Evolutionary conservation across 2,888 invertebrate genomes (phyloP).

Genomic region (Ornithoptera priamus): DNA sequence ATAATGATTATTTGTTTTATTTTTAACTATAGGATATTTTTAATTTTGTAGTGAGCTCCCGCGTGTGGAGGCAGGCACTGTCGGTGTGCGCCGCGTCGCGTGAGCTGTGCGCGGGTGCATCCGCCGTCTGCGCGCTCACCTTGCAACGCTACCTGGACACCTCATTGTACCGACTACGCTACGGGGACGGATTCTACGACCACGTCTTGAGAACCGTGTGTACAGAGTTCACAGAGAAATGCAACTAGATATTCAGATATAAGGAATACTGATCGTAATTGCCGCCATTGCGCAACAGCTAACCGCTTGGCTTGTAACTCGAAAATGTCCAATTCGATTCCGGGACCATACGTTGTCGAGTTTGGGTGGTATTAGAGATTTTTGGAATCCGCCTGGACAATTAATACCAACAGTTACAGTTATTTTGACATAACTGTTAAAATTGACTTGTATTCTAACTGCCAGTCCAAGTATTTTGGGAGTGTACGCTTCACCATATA

Average conservation of each 20-base stretch:
- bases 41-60: slow-evolving; percentile 64
- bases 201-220: slow-evolving; percentile 47
- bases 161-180: slow-evolving; percentile 49
- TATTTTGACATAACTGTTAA: too few relatives aligned
- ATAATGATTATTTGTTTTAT: too few relatives aligned
- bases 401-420: too few relatives aligned
- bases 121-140: slow-evolving; percentile 40
- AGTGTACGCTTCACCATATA: too few relatives aligned
- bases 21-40: not conserved
- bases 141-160: slow-evolving; percentile 57
- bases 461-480: too few relatives aligned
- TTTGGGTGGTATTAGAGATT: too few relatives aligned
- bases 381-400: too few relatives aligned
- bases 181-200: slow-evolving; percentile 49
- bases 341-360: too few relatives aligned
- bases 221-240: slow-evolving; percentile 36
- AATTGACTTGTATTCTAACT: too few relatives aligned
- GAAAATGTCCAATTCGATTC: too few relatives aligned
- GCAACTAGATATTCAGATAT: not conserved
- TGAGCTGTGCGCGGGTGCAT: slow-evolving; percentile 48
- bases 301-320: not conserved
- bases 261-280: too few relatives aligned
- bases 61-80: slow-evolving; percentile 84
- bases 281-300: too few relatives aligned
- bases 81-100: slow-evolving; percentile 78